phyloP scores from a whole-genome alignment of 2,797 vertebrate species.

The Myripristis jacobus region DNA sequence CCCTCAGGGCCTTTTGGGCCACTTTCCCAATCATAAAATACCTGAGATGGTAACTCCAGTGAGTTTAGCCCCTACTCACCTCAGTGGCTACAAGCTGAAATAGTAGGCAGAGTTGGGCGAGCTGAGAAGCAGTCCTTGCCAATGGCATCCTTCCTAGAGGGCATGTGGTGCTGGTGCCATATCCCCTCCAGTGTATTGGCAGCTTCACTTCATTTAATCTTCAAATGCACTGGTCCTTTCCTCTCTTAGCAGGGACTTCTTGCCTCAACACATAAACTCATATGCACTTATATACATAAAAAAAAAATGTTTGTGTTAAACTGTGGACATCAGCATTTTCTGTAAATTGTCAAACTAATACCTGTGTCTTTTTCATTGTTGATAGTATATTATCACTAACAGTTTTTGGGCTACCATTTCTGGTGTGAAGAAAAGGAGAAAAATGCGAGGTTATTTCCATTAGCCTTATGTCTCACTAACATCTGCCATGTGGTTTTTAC shows the following conservation, averaged over 20 bases:
- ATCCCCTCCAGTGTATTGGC: conserved; percentile 1
- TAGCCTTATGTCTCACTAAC: too few relatives aligned
- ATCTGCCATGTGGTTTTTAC: too few relatives aligned
- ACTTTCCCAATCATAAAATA: conserved; percentile 33
- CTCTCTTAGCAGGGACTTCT: neutral
- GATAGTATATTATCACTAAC: too few relatives aligned
- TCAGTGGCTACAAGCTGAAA: neutral
- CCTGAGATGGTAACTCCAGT: conserved; percentile 33
- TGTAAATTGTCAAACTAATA: too few relatives aligned
- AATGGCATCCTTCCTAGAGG: conserved; percentile 13
- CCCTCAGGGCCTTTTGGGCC: conserved; percentile 20
- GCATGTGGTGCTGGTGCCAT: conserved; percentile 4
- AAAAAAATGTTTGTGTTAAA: neutral
- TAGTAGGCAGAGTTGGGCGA: neutral
- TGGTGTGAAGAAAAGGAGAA: too few relatives aligned
- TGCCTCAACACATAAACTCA: neutral
- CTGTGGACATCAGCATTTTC: neutral
- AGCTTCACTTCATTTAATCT: conserved; percentile 18
- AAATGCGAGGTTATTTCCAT: too few relatives aligned
- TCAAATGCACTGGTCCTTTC: conserved; percentile 14
- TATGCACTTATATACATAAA: neutral
- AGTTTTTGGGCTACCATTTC: too few relatives aligned
- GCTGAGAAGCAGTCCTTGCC: conserved; percentile 6
- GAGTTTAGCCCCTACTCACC: conserved; percentile 4
- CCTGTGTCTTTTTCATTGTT: too few relatives aligned